Percentiles rank a stretch among this genome's conserved stretches.
Conservation (phyloP, 1,140 invertebrate species). For the Orius insidiosus region DNA sequence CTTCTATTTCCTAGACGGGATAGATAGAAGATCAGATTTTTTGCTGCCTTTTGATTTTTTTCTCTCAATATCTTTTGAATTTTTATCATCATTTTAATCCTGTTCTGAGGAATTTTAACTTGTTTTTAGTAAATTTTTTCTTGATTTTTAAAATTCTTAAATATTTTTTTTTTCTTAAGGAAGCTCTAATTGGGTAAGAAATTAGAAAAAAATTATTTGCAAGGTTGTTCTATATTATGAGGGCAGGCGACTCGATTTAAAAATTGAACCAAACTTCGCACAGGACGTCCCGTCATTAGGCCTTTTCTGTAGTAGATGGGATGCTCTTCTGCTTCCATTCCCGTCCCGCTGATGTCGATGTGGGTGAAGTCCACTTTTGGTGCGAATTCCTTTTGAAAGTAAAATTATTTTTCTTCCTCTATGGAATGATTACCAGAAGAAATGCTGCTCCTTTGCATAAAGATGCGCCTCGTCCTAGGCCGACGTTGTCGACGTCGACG, state of each 20-base stretch:
- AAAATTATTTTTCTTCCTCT: too few species aligned
- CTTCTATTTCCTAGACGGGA: too few species aligned
- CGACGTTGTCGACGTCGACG: slow-evolving; percentile 46
- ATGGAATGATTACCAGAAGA: slow-evolving; percentile 26
- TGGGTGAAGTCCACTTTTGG: slow-evolving; percentile 32
- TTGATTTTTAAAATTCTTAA: too few species aligned
- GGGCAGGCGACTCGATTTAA: slow-evolving; percentile 29
- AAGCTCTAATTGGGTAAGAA: too few species aligned
- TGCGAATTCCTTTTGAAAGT: slow-evolving; percentile 34
- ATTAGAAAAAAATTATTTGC: too few species aligned
- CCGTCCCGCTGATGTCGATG: slow-evolving; percentile 35
- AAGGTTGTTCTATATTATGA: background rate
- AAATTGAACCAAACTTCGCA: slow-evolving; percentile 62
- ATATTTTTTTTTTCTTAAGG: too few species aligned
- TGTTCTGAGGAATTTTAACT: too few species aligned
- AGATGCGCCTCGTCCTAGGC: slow-evolving; percentile 32
- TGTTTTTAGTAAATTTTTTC: too few species aligned
- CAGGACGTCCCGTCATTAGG: slow-evolving; percentile 59
- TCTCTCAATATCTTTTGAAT: too few species aligned
- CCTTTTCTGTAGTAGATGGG: slow-evolving; percentile 45
- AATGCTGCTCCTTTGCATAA: slow-evolving; percentile 52
- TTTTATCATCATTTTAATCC: too few species aligned
- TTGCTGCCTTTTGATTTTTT: too few species aligned
- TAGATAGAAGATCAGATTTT: too few species aligned
- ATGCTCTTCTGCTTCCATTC: slow-evolving; percentile 38